Conservation (phyloP, 2,113 vertebrate genomes). For the Orthonyx spaldingii region DNA sequence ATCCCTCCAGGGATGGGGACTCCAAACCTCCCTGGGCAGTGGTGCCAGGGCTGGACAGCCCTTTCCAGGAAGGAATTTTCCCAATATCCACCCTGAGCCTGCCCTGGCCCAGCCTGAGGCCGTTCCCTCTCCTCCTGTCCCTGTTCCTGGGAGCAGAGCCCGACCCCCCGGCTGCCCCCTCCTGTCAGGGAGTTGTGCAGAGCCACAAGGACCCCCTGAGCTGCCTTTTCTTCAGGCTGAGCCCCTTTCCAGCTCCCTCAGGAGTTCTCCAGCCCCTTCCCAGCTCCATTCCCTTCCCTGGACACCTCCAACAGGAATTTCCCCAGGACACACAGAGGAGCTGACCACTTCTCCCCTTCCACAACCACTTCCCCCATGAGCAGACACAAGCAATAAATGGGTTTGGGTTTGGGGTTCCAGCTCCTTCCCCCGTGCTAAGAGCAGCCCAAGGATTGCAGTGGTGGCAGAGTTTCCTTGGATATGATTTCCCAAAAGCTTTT, state of each 20-base stretch:
- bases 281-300: background rate
- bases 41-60: background rate
- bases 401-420: background rate
- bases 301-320: background rate
- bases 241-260: background rate
- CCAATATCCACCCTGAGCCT: rapidly evolving
- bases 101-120: background rate
- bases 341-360: background rate
- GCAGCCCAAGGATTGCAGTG: background rate
- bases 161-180: background rate
- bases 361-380: background rate
- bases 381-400: background rate
- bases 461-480: background rate
- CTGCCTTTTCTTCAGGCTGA: background rate
- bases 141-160: background rate
- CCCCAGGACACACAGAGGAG: background rate
- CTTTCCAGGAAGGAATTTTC: background rate
- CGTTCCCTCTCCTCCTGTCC: background rate
- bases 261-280: background rate
- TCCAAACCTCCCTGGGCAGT: background rate
- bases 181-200: background rate
- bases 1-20: background rate
- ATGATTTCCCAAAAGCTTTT: conserved; percentile 8
- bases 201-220: background rate
- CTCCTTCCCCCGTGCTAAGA: background rate